Base-by-base conservation (phyloP, 2,888 invertebrate species). In the Petrolisthes cinctipes region DNA sequence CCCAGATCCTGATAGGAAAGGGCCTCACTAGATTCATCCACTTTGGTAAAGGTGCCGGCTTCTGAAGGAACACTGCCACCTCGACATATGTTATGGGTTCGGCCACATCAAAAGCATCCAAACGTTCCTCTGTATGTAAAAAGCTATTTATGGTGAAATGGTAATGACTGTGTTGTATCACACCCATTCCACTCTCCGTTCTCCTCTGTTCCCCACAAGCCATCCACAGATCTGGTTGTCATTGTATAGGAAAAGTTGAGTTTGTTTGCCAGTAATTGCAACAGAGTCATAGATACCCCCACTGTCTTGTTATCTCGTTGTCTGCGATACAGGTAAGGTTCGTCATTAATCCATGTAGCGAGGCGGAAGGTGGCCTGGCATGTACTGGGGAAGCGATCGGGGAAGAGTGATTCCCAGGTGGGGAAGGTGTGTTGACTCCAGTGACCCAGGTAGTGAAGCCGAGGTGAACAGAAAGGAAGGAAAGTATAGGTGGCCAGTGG, bases 221-320 rank as follows among this genome's bases (percentile, higher is more conserved):
- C 57, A 57, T 20, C 56, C 57, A 23, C 14, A 7, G 71, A 71
- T n/a, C 6, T 7, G 7, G 11, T 20, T 6, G 37, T 81, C 9
- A 81, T 23, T 57, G 9, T 20, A 23, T 37, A 81, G 7, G 81
- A 61, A 51, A 81, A 81, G 81, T 81, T 81, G 57, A 81, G 81
- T 6, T 4, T 61, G 14, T 11, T 5, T 23, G 81, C 57, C 66
- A 81, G 37, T 1, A 20, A 17, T 0, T 71, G 6, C 20, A 71
- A 20, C 20, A 20, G 6, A 17, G 6, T 17, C 71, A 71, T 7
- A 7, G 71, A 71, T 4, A 71, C n/a, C 7, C 71, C 71, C 7
- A 20, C 71, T n/a, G 71, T 71, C n/a, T 71, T 14, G 71, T n/a
- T 20, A n/a, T 14, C n/a, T n/a, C 2, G n/a, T 7, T 71, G n/a